These are phyloP conservation scores for Odontophorus gujanensis DNA, from an alignment of 2,113 vertebrate genomes.

Conservation along the genomic window DNA sequence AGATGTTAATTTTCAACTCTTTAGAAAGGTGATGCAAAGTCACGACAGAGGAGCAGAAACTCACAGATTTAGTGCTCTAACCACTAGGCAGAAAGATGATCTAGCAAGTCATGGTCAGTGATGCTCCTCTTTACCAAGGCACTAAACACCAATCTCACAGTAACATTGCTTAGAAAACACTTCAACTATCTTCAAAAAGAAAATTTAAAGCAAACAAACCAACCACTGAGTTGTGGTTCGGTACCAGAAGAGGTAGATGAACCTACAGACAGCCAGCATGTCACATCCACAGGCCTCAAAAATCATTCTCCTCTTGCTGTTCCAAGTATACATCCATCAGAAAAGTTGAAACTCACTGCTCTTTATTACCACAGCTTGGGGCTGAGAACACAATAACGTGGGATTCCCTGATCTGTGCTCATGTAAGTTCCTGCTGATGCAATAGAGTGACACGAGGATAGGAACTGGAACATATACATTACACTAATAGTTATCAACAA, in stretches of 20 bases:
- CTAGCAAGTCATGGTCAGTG: not conserved
- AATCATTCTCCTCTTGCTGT: not conserved
- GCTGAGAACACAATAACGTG: not conserved
- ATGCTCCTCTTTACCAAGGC: not conserved
- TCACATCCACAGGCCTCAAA: not conserved
- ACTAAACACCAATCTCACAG: not conserved
- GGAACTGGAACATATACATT: not conserved
- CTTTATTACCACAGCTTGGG: not conserved
- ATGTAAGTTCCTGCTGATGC: not conserved
- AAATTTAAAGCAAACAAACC: too few relatives aligned
- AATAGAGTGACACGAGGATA: not conserved
- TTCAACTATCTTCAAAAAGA: not conserved
- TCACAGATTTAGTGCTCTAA: not conserved
- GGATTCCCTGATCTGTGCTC: not conserved
- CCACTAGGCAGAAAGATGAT: not conserved
- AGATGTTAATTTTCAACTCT: not conserved
- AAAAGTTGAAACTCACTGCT: not conserved
- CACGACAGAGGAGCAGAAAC: not conserved
- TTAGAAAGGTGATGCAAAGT: not conserved
- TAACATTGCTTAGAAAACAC: not conserved
- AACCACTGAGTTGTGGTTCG: not conserved
- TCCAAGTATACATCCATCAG: not conserved
- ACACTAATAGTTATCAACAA: not conserved
- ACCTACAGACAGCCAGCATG: rapidly evolving
- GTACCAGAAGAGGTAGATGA: not conserved